phyloP scores from a whole-genome alignment of 2,113 vertebrate species.

The Syngnathus typhle region DNA sequence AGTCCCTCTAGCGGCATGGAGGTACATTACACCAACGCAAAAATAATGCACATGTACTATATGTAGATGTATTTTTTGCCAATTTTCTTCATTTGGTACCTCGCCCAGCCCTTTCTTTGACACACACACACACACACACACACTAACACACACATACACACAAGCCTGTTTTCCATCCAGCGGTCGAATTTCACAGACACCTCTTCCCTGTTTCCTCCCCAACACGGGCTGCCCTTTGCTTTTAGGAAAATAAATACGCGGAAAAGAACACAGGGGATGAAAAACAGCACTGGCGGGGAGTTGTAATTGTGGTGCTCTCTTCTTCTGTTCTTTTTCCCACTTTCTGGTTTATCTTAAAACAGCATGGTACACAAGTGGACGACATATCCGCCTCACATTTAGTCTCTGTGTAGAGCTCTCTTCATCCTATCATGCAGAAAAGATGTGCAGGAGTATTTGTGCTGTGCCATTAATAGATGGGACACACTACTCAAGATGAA shows the following conservation, averaged over 20 bases:
- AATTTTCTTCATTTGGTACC: neutral
- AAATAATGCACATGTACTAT: too few relatives aligned
- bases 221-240: slow-evolving; percentile 1
- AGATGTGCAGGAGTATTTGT: too few relatives aligned
- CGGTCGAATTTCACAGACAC: neutral
- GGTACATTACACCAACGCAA: too few relatives aligned
- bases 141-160: neutral
- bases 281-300: slow-evolving; percentile 14
- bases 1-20: too few relatives aligned
- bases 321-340: neutral
- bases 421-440: neutral
- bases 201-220: neutral
- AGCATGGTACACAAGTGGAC: neutral
- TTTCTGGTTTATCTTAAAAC: neutral
- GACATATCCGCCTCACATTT: neutral
- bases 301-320: neutral
- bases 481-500: too few relatives aligned
- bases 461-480: too few relatives aligned
- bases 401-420: neutral
- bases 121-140: neutral
- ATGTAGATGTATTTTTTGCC: neutral
- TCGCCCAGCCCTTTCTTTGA: neutral
- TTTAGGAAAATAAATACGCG: neutral
- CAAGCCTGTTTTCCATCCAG: slow-evolving; percentile 9
- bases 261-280: slow-evolving; percentile 4